These are phyloP conservation scores for Tachina lurida DNA, from an alignment of 2,888 invertebrate genomes.

Conservation along the genomic window DNA sequence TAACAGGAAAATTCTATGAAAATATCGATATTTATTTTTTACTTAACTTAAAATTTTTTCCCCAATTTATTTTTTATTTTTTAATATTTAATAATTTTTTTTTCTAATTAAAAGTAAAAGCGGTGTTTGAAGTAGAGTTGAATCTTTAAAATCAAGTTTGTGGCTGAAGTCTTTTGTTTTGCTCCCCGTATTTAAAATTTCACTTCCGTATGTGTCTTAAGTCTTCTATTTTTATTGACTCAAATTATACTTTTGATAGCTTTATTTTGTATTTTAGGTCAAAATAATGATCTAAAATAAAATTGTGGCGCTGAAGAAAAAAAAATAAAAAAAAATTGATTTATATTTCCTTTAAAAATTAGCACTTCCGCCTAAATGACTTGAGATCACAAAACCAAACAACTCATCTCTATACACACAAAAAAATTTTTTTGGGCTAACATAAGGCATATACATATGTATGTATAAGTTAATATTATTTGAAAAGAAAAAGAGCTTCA, in stretches of 20 bases:
- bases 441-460: neutral
- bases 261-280: conserved; percentile 17
- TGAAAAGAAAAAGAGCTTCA: conserved; percentile 4
- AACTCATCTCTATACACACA: conserved; percentile 11
- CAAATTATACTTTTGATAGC: conserved; percentile 30
- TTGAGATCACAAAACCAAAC: conserved; percentile 57
- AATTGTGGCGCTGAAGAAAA: conserved; percentile 40
- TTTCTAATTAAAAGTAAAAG: neutral
- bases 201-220: conserved; percentile 66
- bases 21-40: too few species aligned
- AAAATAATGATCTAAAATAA: conserved; percentile 7
- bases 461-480: conserved; percentile 7
- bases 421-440: conserved; percentile 37
- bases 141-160: conserved; percentile 6
- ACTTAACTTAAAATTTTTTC: too few species aligned
- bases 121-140: neutral
- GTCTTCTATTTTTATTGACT: conserved; percentile 59
- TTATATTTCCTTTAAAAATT: conserved; percentile 71
- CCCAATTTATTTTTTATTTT: neutral
- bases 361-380: conserved; percentile 71
- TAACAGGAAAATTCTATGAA: too few species aligned
- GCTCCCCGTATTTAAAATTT: neutral
- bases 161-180: conserved; percentile 59
- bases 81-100: too few species aligned
- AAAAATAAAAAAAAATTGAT: conserved; percentile 63